Conservation (phyloP, 2,113 vertebrate genomes). For the Aythya baeri region DNA sequence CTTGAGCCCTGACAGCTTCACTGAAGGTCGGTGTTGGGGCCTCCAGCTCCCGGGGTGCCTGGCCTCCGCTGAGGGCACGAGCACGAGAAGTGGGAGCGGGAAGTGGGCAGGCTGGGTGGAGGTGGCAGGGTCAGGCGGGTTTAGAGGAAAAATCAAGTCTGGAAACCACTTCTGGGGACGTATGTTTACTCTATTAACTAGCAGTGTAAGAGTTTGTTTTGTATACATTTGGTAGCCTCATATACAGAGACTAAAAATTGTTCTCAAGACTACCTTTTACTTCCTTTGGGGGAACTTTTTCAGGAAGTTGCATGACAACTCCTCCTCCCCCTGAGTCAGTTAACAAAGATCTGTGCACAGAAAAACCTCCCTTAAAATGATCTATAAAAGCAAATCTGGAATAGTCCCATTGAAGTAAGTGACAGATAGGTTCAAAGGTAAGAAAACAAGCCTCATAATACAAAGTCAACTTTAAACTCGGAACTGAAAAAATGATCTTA, state of each 20-base stretch:
- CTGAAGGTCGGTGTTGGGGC: neutral
- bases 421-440: neutral
- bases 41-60: neutral
- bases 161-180: neutral
- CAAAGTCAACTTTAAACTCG: neutral
- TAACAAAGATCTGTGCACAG: neutral
- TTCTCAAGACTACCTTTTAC: neutral
- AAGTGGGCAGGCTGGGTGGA: neutral
- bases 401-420: neutral
- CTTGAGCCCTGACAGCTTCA: neutral
- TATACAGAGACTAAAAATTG: neutral
- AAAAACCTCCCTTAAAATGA: neutral
- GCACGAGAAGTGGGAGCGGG: neutral
- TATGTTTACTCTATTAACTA: neutral
- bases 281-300: neutral
- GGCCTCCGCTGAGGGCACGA: neutral
- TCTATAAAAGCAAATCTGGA: neutral
- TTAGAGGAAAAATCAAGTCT: neutral
- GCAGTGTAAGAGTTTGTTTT: neutral
- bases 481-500: neutral
- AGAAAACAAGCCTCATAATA: neutral
- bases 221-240: neutral
- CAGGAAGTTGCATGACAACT: neutral
- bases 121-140: neutral
- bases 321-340: neutral